Percentiles rank a stretch among this genome's conserved stretches.
phyloP scores from a whole-genome alignment of 2,888 invertebrate genomes.

The Neoscelio sp. region DNA sequence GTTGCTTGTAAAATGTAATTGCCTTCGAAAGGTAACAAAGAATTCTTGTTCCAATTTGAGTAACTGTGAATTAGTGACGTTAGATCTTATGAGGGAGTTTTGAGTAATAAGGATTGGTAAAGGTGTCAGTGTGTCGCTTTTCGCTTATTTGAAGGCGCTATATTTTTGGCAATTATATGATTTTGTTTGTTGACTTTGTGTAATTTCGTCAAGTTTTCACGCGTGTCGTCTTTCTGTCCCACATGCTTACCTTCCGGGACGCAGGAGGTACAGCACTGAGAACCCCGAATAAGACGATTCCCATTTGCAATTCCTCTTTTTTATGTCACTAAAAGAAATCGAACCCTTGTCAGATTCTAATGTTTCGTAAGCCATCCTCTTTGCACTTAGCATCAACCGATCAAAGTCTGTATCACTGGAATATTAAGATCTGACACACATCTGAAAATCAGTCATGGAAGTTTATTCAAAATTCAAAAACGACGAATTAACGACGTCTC shows the following conservation, averaged over 20 bases:
- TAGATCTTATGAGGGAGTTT: neutral
- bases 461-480: neutral
- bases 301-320: constrained; percentile 21
- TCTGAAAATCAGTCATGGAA: constrained; percentile 13
- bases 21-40: no score
- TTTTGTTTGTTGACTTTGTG: constrained; percentile 60
- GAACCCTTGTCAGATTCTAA: constrained; percentile 7
- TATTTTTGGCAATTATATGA: constrained; percentile 53
- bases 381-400: constrained; percentile 26
- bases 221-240: constrained; percentile 78
- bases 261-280: constrained; percentile 80
- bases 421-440: neutral
- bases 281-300: constrained; percentile 42
- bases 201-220: constrained; percentile 75
- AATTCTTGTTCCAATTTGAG: neutral
- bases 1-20: no score
- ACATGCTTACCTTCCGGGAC: constrained; percentile 82
- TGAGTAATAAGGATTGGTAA: constrained; percentile 32
- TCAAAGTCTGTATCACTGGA: neutral
- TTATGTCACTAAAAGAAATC: constrained; percentile 3
- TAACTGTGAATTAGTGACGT: neutral
- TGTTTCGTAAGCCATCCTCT: constrained; percentile 16
- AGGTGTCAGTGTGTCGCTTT: constrained; percentile 70
- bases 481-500: no score
- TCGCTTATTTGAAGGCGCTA: constrained; percentile 61